phyloP scores from a whole-genome alignment of 2,113 vertebrate genomes.

The Asarcornis scutulata region DNA sequence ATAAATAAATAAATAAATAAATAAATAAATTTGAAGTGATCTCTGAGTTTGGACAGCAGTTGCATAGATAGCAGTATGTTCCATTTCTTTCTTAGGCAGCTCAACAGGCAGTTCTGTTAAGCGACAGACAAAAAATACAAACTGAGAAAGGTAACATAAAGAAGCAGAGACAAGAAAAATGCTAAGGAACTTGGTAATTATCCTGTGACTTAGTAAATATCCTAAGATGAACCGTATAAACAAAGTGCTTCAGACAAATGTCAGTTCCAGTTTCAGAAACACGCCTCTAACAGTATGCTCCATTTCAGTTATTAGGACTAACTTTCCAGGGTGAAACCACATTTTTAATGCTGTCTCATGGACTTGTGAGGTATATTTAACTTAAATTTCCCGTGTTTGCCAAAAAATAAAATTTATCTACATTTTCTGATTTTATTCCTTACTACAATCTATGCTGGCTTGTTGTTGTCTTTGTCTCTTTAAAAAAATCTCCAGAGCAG shows the following conservation, averaged over 20 bases:
- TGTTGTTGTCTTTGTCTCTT: not conserved
- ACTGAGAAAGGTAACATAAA: not conserved
- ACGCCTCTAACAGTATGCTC: not conserved
- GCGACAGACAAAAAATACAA: not conserved
- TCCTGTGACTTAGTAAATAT: not conserved
- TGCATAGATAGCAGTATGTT: conserved; percentile 52
- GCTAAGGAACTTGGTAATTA: not conserved
- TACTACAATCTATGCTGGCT: not conserved
- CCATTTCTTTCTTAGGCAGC: conserved; percentile 61
- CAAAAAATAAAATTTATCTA: not conserved
- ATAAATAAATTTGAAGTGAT: not conserved
- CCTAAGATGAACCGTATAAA: not conserved
- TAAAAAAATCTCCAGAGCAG: not conserved
- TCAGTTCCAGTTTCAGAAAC: not conserved
- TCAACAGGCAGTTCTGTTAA: conserved; percentile 32
- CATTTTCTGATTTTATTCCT: not conserved
- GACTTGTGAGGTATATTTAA: not conserved
- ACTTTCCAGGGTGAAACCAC: not conserved
- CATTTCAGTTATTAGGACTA: not conserved
- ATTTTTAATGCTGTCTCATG: not conserved
- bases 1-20: not conserved
- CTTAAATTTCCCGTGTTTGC: not conserved
- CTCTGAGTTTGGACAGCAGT: conserved; percentile 65
- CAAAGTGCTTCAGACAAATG: not conserved
- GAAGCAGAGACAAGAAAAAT: not conserved